Conservation (phyloP, 2,888 invertebrate species). For the Dyspetes luteomarginatus region DNA sequence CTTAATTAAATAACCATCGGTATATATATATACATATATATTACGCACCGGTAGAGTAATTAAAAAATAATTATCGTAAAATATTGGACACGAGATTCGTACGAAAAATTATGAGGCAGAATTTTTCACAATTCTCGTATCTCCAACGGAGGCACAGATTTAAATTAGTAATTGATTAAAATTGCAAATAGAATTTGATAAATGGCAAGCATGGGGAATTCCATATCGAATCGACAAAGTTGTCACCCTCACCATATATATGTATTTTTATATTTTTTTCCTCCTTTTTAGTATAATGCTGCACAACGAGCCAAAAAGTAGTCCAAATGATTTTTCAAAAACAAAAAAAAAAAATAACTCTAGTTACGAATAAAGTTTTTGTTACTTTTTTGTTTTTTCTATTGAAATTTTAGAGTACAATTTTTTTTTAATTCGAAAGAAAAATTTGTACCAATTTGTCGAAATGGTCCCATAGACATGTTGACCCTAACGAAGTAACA, state of each 20-base stretch:
- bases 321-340: too few relatives aligned
- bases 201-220: too few relatives aligned
- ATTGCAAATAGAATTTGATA: background rate
- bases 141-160: background rate
- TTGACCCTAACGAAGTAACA: slow-evolving; percentile 6
- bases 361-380: too few relatives aligned
- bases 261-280: too few relatives aligned
- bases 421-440: background rate
- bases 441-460: background rate
- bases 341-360: too few relatives aligned
- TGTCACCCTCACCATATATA: too few relatives aligned
- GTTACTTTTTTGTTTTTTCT: too few relatives aligned
- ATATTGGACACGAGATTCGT: background rate
- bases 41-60: background rate
- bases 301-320: too few relatives aligned
- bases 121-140: background rate
- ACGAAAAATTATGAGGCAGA: background rate
- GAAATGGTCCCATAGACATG: background rate
- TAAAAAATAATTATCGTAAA: background rate
- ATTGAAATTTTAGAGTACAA: too few relatives aligned
- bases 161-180: background rate
- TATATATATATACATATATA: background rate
- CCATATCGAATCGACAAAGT: too few relatives aligned
- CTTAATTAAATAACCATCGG: too few relatives aligned
- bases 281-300: too few relatives aligned